Evolutionary conservation across 2,888 invertebrate genomes (phyloP), one percentile per base, ranked within the genome.

Genomic region (Acanthosepion esculentum): DNA sequence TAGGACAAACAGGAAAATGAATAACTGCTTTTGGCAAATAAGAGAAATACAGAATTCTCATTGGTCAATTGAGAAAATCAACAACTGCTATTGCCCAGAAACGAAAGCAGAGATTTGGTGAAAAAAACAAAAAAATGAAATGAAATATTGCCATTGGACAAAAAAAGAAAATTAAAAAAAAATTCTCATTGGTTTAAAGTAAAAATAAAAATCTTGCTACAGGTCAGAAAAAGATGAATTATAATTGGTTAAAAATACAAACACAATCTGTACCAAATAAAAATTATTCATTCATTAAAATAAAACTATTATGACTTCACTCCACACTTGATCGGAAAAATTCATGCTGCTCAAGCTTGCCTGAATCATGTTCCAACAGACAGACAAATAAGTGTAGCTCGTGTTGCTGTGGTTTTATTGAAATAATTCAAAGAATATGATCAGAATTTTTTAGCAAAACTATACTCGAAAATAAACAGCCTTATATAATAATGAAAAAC

Each of bases 11-110:
- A n/a, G 29, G 12, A 33, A 78, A 78, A 78, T 78, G 78, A 78
- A 78, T 78, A 78, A 78, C 33, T 78, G 78, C 78, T 78, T 78
- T 78, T n/a, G 78, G 78, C 78, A 78, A 78, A 78, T 78, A 78
- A 78, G 78, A 23, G 23, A 59, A 59, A 20, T 59, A 23, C 23
- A 23, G 59, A 78, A 78, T n/a, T 10, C n/a, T 78, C n/a, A 78
- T 78, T 78, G n/a, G 59, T 59, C 59, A 78, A n/a, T 78, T 78
- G 78, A 33, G n/a, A 78, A 78, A 78, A 78, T 78, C 15, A 33
- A 78, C 33, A 78, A 78, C 33, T 78, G 78, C n/a, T 78, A n/a
- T 15, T n/a, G 10, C n/a, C 15, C 78, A n/a, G 78, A n/a, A 78
- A 78, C 12, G 10, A n/a, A 78, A 33, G n/a, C 78, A 33, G 12